Conservation (phyloP, 2,113 vertebrate genomes). For the Emydocephalus ijimae region DNA sequence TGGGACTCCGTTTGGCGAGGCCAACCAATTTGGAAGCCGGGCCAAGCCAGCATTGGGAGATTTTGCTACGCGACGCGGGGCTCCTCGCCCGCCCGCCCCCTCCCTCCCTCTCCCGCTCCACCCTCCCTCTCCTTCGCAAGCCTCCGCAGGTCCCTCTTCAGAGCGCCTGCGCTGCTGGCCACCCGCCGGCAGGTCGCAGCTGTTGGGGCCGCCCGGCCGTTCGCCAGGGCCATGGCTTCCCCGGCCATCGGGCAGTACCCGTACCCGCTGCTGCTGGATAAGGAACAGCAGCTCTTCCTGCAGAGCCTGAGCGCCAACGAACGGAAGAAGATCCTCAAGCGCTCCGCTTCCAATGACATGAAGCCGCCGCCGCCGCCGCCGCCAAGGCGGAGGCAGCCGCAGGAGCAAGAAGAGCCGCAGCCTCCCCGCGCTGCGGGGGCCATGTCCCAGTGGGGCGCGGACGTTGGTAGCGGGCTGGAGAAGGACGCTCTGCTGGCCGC, state of each 20-base stretch:
- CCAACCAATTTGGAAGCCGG: background rate
- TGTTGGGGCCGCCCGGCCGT: background rate
- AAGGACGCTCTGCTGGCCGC: background rate
- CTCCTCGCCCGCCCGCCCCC: background rate
- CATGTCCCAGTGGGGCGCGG: background rate
- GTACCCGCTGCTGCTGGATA: slow-evolving; percentile 65
- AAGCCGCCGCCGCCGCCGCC: background rate
- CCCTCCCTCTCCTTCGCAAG: background rate
- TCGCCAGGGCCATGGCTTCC: slow-evolving; percentile 73
- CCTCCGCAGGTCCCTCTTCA: background rate
- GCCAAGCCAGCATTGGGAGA: background rate
- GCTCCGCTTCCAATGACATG: slow-evolving; percentile 34
- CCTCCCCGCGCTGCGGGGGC: background rate
- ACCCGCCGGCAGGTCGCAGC: background rate
- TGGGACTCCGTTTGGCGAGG: background rate
- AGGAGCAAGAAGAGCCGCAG: background rate
- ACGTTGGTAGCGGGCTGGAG: background rate
- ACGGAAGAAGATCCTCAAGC: slow-evolving; percentile 54
- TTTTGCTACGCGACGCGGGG: background rate
- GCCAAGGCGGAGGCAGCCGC: background rate
- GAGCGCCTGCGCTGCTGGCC: slow-evolving; percentile 30
- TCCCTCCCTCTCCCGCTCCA: background rate
- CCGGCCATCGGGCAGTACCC: slow-evolving; percentile 74
- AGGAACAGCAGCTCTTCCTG: slow-evolving; percentile 66
- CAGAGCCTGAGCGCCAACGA: slow-evolving; percentile 61